phyloP scores from a whole-genome alignment of 2,113 vertebrate species.

The Dicentrarchus labrax region DNA sequence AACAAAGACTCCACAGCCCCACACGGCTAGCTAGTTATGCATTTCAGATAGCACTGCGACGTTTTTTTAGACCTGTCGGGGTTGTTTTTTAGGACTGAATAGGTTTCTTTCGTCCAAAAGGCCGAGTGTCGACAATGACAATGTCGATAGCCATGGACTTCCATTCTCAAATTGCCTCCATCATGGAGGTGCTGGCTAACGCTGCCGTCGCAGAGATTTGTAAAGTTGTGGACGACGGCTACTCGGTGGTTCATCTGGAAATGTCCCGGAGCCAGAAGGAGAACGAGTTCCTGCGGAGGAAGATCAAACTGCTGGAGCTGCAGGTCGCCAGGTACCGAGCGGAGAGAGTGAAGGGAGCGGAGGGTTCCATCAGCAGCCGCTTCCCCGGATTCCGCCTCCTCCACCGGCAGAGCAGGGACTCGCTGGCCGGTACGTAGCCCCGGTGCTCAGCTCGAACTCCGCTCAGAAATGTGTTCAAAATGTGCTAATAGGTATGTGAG shows the following conservation, averaged over 20 bases:
- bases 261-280: slow-evolving; percentile 75
- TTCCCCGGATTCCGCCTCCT: slow-evolving; percentile 59
- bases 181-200: slow-evolving; percentile 81
- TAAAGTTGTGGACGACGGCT: slow-evolving; percentile 77
- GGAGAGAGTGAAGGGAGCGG: slow-evolving; percentile 52
- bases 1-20: neutral
- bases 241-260: slow-evolving; percentile 66
- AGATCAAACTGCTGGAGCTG: slow-evolving; percentile 71
- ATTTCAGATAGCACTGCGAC: neutral
- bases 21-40: neutral
- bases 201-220: slow-evolving; percentile 78
- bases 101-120: too few relatives aligned
- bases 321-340: slow-evolving; percentile 59
- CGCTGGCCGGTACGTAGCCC: slow-evolving; percentile 27
- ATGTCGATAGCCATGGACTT: slow-evolving; percentile 69
- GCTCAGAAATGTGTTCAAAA: neutral
- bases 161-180: slow-evolving; percentile 77
- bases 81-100: neutral
- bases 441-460: too few relatives aligned
- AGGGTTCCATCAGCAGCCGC: slow-evolving; percentile 45
- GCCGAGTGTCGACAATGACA: neutral
- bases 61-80: neutral
- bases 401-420: slow-evolving; percentile 41
- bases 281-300: slow-evolving; percentile 76
- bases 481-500: neutral